Evolutionary conservation across 2,888 invertebrate genomes (phyloP).

Genomic region (Agrotis puta): DNA sequence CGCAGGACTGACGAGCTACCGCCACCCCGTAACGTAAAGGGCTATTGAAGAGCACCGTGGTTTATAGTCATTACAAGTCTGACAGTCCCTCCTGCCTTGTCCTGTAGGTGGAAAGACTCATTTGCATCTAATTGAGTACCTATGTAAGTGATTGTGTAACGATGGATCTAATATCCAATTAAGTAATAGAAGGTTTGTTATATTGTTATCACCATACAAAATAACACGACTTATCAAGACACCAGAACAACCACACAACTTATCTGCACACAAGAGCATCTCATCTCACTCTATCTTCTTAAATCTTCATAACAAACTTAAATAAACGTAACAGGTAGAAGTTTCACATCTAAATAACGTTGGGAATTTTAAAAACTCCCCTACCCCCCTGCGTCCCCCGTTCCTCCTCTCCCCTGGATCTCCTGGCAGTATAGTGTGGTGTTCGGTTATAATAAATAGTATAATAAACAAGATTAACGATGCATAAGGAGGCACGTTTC

Average conservation of each 20-base stretch:
- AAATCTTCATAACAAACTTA: constrained; percentile 55
- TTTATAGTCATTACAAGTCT: too few species aligned
- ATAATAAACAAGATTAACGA: constrained; percentile 90
- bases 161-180: too few species aligned
- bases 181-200: too few species aligned
- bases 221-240: neutral
- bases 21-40: too few species aligned
- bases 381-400: neutral
- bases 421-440: constrained; percentile 63
- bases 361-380: constrained; percentile 73
- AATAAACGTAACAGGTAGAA: constrained; percentile 56
- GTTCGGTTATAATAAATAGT: constrained; percentile 86
- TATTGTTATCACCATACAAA: neutral
- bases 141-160: too few species aligned
- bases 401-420: constrained; percentile 37
- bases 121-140: neutral
- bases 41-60: too few species aligned
- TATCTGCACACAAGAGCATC: constrained; percentile 1
- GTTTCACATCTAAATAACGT: constrained; percentile 58
- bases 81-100: too few species aligned
- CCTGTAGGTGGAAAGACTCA: too few species aligned
- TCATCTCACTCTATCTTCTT: constrained; percentile 11
- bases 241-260: neutral
- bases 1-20: too few species aligned
- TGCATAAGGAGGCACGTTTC: constrained; percentile 88